Evolutionary conservation across 2,797 vertebrate genomes (phyloP), one percentile per base, ranked within the genome.

Genomic region (Buphagus erythrorhynchus): DNA sequence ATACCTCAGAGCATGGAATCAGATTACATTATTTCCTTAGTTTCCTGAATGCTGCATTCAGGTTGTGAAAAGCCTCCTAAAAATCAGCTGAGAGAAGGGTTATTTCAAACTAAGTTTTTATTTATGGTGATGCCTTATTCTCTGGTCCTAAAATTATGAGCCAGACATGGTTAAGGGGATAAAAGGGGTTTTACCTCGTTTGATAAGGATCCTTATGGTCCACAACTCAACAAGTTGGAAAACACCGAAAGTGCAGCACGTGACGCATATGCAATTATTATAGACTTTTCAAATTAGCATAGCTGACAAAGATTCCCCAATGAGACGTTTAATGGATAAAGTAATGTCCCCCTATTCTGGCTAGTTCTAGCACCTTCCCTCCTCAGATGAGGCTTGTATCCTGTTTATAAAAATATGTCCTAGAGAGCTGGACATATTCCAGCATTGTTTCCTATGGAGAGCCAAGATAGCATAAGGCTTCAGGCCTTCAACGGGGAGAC

Each of bases 161-260:
- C 15, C 22, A 71, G 40, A 46, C 11, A 40, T 0, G 0, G 7
- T 38, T 38, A 28, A 54, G 24, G 15, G 10, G 19, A 54, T 46
- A 11, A 72, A 45, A 46, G 6, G 12, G 3, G 5, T 19, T 62
- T 72, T 54, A 17, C 22, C 33, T 54, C 2, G 0, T 72, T 54
- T 46, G 22, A 38, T 63, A 33, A 33, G 12, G 12, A 24, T 54
- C 13, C 5, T 63, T 55, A 24, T 2, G 4, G 16, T 24, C 14
- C 13, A 28, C 33, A 38, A 33, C 12, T 28, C 0, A 0, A 28
- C 19, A 46, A 63, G 16, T 15, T 4, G 1, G 29, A 72, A 72
- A 72, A 54, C 0, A 1, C 11, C 0, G 1, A 28, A 52, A 72
- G 46, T 24, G 10, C 48, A 62, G 15, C 3, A 7, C 0, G 0